Conservation (phyloP, 2,797 vertebrate genomes). For the Aplochiton taeniatus region DNA sequence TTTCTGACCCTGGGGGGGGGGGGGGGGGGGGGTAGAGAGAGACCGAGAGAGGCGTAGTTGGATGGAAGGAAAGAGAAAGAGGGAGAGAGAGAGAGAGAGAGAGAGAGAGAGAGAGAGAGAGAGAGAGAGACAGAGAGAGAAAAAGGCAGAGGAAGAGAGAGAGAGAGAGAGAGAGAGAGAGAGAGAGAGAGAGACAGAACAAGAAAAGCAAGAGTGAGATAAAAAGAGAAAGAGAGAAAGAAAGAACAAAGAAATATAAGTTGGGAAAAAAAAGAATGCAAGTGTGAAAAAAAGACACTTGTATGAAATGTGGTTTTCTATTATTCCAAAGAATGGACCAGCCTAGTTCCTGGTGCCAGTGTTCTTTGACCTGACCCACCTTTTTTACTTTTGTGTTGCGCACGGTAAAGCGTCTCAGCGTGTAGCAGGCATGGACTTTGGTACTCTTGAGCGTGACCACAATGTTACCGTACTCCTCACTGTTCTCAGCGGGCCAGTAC, state of each 20-base stretch:
- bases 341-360: too few relatives aligned
- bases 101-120: neutral
- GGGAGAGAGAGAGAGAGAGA: neutral
- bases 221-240: neutral
- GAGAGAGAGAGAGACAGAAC: neutral
- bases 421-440: constrained; percentile 89
- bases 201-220: too few relatives aligned
- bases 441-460: constrained; percentile 89
- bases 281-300: too few relatives aligned
- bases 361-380: constrained; percentile 61
- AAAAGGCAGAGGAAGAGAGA: neutral
- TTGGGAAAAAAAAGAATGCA: too few relatives aligned
- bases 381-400: constrained; percentile 89
- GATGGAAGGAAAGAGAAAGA: neutral
- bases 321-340: too few relatives aligned
- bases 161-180: neutral
- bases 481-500: constrained; percentile 93
- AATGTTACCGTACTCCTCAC: constrained; percentile 89
- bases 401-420: constrained; percentile 84
- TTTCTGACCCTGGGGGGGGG: constrained; percentile 78
- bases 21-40: too few relatives aligned
- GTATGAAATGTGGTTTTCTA: too few relatives aligned
- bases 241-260: too few relatives aligned
- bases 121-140: neutral
- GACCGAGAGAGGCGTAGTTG: neutral